Conservation (phyloP, 2,113 vertebrate species). For the Acrocephalus arundinaceus region DNA sequence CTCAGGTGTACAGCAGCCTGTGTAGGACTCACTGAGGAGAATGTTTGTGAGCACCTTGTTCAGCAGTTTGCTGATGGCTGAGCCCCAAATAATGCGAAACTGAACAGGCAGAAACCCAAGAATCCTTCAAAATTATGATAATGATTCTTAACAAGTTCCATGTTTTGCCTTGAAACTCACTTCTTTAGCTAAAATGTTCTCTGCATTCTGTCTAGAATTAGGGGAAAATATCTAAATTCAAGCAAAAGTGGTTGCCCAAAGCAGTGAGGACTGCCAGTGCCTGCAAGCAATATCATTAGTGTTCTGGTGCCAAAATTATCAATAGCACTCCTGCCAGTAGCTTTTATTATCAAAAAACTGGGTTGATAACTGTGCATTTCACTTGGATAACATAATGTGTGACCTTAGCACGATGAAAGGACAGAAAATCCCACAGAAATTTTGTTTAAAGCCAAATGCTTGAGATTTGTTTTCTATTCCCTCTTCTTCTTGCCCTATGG, state of each 20-base stretch:
- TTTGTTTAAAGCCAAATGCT: background rate
- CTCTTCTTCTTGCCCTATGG: background rate
- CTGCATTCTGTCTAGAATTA: background rate
- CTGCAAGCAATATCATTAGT: background rate
- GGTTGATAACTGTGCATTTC: background rate
- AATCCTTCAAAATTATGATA: constrained; percentile 31
- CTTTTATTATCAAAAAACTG: background rate
- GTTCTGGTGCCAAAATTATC: background rate
- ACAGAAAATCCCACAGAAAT: background rate
- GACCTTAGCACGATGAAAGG: background rate
- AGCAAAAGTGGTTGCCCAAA: background rate
- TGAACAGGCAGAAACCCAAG: constrained; percentile 23
- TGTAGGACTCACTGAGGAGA: rapidly evolving
- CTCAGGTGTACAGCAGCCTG: background rate
- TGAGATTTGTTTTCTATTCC: background rate
- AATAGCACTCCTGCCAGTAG: background rate
- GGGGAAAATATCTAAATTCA: background rate
- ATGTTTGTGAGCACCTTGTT: background rate
- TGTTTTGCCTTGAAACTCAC: constrained; percentile 8
- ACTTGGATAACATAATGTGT: background rate
- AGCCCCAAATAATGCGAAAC: background rate
- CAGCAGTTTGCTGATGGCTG: constrained; percentile 1
- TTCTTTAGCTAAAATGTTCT: background rate
- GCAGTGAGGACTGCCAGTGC: background rate
- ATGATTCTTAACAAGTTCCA: background rate